Evolutionary conservation across 2,113 vertebrate genomes (phyloP), one percentile per base, ranked within the genome.

Genomic region (Maccullochella peelii): DNA sequence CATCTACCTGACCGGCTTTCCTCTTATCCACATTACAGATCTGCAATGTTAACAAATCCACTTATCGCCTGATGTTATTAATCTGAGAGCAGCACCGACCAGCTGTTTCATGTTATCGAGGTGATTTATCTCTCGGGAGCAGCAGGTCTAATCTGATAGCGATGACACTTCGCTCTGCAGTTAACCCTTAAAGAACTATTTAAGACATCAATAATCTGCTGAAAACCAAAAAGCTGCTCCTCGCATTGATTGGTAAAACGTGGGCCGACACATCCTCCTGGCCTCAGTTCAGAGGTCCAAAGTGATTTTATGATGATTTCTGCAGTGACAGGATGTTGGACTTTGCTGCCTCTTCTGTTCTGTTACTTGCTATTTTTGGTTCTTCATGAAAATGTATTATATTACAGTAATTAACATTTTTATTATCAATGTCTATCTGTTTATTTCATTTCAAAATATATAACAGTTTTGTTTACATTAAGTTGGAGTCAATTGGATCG

Each of bases 51-150:
- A 63, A 69, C 69, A 33, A 25, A 54, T 57, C 21, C 52, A 57
- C 54, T 70, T 15, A 65, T 71, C 73, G 16, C 3, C 63, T 25
- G 44, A 67, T 59, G 77, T 73, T 52, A 36, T 77, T 73, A 36
- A 73, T 73, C 62, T 72, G 66, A 52, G 75, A 57, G 69, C 55
- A 75, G 25, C 50, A 42, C 18, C 27, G 11, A 54, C n/a, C 36
- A 25, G 49, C 79, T 62, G 42, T 23, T 54, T 75, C 15, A 11
- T 16, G 15, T 63, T 67, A 75, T 71, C 63, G 11, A 0, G 10
- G 57, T 81, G 69, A 71, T 88, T 75, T 49, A 79, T 70, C 79
- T 71, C 25, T 27, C 10, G n/a, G 49, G 54, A 59, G 83, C 73
- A 40, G 67, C 68, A 21, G 57, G 33, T 77, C 6, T 69, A 23